A percentile compares a stretch with the other conserved stretches of the same genome.
Conservation (phyloP, 2,797 vertebrate species). For the Cephalopachus bancanus region DNA sequence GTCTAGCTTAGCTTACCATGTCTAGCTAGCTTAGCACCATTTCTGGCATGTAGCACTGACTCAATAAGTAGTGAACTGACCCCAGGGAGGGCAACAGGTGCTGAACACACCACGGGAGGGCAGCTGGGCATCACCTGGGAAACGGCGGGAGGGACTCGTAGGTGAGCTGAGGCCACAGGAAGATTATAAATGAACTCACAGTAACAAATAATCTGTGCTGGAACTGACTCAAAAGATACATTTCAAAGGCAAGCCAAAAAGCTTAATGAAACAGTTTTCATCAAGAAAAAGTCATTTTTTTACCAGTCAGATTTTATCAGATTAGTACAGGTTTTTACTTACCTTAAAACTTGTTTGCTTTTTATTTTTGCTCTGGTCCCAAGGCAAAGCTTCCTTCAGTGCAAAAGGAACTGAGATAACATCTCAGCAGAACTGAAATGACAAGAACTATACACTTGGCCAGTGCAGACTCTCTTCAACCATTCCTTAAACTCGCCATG, state of each 20-base stretch:
- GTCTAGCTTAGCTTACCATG: not conserved
- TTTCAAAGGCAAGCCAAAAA: not conserved
- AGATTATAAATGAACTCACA: not conserved
- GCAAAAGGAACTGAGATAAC: fast-evolving
- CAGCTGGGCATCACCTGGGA: not conserved
- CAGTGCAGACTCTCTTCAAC: fast-evolving
- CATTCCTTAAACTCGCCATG: not conserved
- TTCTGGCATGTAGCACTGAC: not conserved
- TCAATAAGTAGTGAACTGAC: too few species aligned
- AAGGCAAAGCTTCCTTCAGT: not conserved
- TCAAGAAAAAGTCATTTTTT: not conserved
- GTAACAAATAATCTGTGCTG: not conserved
- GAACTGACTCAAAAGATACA: not conserved
- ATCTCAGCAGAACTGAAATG: not conserved
- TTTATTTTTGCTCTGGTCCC: not conserved
- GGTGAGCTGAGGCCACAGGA: too few species aligned
- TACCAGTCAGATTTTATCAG: not conserved
- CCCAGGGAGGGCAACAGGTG: not conserved
- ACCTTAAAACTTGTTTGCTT: not conserved
- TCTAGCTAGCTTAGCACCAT: too few species aligned
- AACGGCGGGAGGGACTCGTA: fast-evolving
- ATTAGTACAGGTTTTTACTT: not conserved
- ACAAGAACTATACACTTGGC: not conserved
- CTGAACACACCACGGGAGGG: not conserved
- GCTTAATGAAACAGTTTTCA: not conserved